phyloP scores from a whole-genome alignment of 2,888 invertebrate genomes.

The Tiliacea aurago region DNA sequence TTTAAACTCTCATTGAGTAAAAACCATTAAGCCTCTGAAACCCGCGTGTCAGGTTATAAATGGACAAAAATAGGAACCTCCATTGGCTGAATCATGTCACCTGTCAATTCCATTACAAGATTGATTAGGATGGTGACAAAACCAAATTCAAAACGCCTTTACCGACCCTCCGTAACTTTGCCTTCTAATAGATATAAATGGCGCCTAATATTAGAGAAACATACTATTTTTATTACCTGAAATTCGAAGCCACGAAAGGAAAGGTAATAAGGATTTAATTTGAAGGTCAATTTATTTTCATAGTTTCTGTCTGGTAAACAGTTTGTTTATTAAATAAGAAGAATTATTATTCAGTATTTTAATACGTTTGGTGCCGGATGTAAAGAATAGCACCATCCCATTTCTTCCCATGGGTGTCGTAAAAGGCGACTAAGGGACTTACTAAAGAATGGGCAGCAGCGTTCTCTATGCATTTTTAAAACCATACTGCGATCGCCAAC shows the following conservation, averaged over 20 bases:
- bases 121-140: constrained; percentile 32
- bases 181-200: constrained; percentile 52
- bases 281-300: constrained; percentile 35
- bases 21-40: neutral
- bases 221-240: constrained; percentile 27
- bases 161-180: constrained; percentile 33
- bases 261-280: constrained; percentile 21
- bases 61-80: neutral
- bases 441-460: too few relatives aligned
- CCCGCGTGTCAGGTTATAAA: neutral
- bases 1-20: neutral
- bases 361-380: too few relatives aligned
- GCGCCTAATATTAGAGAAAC: constrained; percentile 3
- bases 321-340: neutral
- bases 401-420: too few relatives aligned
- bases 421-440: too few relatives aligned
- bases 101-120: constrained; percentile 31
- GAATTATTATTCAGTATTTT: neutral
- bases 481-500: too few relatives aligned
- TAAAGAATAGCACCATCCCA: too few relatives aligned
- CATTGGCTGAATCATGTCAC: neutral
- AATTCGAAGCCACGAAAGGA: neutral
- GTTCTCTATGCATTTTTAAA: too few relatives aligned
- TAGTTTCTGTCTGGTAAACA: neutral
- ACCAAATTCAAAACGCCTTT: constrained; percentile 29